A percentile compares a stretch with the other conserved stretches of the same genome.
These are phyloP conservation scores for Gambusia yucatana DNA, from an alignment of 2,797 vertebrate genomes.

Conservation along the genomic window DNA sequence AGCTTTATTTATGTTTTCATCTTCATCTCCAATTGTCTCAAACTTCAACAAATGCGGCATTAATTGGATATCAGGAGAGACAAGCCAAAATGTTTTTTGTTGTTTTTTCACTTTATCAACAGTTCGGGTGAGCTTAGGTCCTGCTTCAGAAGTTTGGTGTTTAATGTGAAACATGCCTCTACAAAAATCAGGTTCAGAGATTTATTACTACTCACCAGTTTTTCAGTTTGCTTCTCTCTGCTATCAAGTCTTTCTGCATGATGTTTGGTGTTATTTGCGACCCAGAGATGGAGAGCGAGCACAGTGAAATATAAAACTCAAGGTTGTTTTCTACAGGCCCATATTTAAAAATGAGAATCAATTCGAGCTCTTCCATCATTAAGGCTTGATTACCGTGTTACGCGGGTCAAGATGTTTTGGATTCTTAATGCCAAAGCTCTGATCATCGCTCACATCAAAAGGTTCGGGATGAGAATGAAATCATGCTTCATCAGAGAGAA, in stretches of 20 bases:
- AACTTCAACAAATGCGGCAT: not conserved
- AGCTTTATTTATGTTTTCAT: not conserved
- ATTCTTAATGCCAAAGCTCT: not conserved
- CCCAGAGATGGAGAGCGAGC: slow-evolving; percentile 17
- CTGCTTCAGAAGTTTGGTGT: not conserved
- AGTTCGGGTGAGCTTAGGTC: not conserved
- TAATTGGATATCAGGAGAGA: not conserved
- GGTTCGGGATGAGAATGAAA: slow-evolving; percentile 1
- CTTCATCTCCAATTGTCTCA: not conserved
- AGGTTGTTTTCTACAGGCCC: not conserved
- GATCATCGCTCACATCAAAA: slow-evolving; percentile 4
- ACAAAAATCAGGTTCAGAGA: slow-evolving; percentile 27
- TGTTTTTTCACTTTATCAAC: not conserved
- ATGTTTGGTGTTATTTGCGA: slow-evolving; percentile 20
- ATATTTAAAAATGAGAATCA: not conserved
- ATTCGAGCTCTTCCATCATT: not conserved
- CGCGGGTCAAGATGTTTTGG: not conserved
- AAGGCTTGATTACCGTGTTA: not conserved
- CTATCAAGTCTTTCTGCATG: slow-evolving; percentile 1
- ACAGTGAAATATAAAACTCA: not conserved
- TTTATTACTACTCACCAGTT: not conserved
- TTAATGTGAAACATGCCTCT: not conserved
- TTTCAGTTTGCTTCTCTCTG: not conserved
- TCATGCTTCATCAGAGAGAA: not conserved
- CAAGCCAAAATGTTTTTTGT: not conserved